Evolutionary conservation across 92 coral and sea anemone species (phyloP).

Genomic region (Palythoa caribaeorum): DNA sequence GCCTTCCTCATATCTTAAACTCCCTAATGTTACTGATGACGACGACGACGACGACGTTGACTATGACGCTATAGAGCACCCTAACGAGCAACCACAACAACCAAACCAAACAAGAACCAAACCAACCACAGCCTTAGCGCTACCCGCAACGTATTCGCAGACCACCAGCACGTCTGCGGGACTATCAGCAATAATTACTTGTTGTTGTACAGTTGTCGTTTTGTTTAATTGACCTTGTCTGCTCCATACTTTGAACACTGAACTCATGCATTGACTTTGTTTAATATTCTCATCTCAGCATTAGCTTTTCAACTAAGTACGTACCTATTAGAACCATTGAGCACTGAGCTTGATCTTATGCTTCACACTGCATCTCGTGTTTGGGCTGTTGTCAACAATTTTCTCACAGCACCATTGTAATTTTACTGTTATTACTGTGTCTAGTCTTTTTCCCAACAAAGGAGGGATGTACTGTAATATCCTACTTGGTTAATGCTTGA

Average conservation of each 20-base stretch:
- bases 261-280: slow-evolving; percentile 1
- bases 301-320: not conserved
- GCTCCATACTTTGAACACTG: not conserved
- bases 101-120: not conserved
- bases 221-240: not conserved
- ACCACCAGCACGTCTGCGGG: slow-evolving; percentile 24
- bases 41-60: too few relatives aligned
- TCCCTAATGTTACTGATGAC: too few relatives aligned
- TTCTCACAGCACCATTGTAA: not conserved
- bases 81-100: slow-evolving; percentile 1
- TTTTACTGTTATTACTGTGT: not conserved
- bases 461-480: too few relatives aligned
- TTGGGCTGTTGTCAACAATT: not conserved
- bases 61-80: too few relatives aligned
- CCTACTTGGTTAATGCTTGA: too few relatives aligned
- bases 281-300: not conserved
- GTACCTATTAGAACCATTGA: not conserved
- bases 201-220: not conserved
- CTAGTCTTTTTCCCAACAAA: not conserved
- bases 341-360: not conserved
- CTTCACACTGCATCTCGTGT: not conserved
- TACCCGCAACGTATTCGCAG: not conserved
- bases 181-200: slow-evolving; percentile 6
- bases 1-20: too few relatives aligned
- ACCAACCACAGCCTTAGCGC: not conserved